These are phyloP conservation scores for Myotis davidii DNA, from an alignment of 2,113 vertebrate genomes.

Conservation along the genomic window DNA sequence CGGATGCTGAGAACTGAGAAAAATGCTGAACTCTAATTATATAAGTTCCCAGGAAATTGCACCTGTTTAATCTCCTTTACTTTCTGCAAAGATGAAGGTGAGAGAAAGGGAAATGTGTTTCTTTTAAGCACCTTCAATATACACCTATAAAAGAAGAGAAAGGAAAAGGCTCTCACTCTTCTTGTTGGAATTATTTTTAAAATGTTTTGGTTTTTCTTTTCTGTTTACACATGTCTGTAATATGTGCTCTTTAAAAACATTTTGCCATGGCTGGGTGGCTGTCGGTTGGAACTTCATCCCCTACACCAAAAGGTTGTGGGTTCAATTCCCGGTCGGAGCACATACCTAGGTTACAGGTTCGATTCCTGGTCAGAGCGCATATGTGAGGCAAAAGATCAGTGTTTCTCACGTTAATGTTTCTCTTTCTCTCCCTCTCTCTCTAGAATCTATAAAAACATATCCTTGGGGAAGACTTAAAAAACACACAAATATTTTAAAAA, in stretches of 20 bases:
- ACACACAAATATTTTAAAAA: background rate
- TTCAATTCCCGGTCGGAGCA: background rate
- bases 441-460: background rate
- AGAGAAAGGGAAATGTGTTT: background rate
- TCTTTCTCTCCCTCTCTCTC: too few species aligned
- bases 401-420: background rate
- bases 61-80: constrained; percentile 1
- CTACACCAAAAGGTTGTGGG: background rate
- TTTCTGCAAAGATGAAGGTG: background rate
- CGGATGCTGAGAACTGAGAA: constrained; percentile 16
- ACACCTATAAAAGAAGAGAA: background rate
- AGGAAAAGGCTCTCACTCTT: background rate
- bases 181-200: background rate
- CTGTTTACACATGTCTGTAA: constrained; percentile 25
- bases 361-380: background rate
- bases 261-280: background rate
- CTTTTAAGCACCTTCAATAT: background rate
- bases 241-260: constrained; percentile 41
- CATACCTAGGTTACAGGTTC: background rate
- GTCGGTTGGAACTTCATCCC: background rate
- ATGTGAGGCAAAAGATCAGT: background rate
- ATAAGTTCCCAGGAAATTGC: background rate
- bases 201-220: background rate
- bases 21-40: background rate
- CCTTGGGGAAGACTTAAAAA: background rate